phyloP scores from a whole-genome alignment of 2,113 vertebrate genomes.

The Spermophilus dauricus region DNA sequence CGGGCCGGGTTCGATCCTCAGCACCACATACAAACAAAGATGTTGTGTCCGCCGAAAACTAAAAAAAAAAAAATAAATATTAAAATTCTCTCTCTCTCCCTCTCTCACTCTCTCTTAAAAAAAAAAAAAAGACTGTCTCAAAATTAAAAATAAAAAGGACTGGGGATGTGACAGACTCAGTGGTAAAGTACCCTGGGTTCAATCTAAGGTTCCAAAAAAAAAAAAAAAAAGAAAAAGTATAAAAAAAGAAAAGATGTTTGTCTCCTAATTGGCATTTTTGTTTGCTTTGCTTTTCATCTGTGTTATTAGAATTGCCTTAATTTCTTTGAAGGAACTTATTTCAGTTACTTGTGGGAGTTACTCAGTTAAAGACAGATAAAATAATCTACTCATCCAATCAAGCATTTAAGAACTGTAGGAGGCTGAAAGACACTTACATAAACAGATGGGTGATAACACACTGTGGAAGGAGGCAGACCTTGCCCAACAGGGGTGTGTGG shows the following conservation, averaged over 20 bases:
- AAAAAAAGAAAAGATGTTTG: background rate
- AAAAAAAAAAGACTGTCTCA: no score
- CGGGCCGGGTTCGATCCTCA: no score
- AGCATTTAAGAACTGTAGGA: background rate
- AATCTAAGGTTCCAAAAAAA: no score
- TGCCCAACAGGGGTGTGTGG: background rate
- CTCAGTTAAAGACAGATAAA: background rate
- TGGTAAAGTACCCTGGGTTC: no score
- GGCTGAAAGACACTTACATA: background rate
- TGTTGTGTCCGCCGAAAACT: no score
- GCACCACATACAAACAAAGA: no score
- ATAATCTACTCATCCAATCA: background rate
- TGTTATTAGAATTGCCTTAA: background rate
- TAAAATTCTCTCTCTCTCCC: no score
- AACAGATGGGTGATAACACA: background rate
- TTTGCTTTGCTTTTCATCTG: background rate
- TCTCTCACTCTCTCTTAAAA: no score
- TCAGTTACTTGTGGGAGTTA: background rate
- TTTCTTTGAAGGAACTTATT: constrained; percentile 21
- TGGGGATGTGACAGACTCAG: no score
- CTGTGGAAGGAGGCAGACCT: background rate
- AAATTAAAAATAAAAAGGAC: no score
- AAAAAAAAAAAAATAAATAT: no score
- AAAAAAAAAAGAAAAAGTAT: no score
- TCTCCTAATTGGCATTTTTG: background rate